Percentiles rank a stretch among this genome's conserved stretches.
Evolutionary conservation across 2,797 vertebrate species (phyloP).

Genomic region (Xerus rutilus): DNA sequence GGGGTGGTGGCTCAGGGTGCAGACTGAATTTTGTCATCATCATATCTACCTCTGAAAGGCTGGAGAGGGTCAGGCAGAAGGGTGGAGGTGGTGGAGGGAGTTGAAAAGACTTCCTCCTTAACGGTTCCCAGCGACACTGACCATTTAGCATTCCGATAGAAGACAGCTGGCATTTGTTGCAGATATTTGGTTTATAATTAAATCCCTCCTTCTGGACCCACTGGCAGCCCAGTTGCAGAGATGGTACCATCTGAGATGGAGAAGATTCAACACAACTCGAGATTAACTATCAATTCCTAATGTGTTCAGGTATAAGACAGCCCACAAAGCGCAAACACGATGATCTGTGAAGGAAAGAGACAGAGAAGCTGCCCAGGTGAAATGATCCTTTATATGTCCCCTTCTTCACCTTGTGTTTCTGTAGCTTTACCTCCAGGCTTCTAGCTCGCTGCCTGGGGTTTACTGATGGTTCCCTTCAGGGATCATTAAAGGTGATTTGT

Average conservation of each 20-base stretch:
- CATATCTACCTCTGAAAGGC: neutral
- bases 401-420: slow-evolving; percentile 52
- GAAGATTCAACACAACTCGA: neutral
- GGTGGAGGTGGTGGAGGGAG: neutral
- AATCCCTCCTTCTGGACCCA: slow-evolving; percentile 2
- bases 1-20: neutral
- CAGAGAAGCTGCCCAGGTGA: slow-evolving; percentile 57
- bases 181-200: neutral
- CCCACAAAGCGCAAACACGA: slow-evolving; percentile 65
- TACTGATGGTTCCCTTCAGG: slow-evolving; percentile 70
- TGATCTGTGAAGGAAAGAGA: slow-evolving; percentile 44
- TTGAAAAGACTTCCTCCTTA: neutral
- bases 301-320: neutral
- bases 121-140: neutral
- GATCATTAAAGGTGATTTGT: slow-evolving; percentile 83
- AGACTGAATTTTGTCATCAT: neutral
- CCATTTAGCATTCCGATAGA: neutral
- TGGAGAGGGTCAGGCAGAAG: neutral
- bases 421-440: slow-evolving; percentile 13
- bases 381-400: slow-evolving; percentile 78
- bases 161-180: neutral
- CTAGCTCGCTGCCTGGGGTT: slow-evolving; percentile 64
- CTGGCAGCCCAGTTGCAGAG: neutral
- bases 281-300: slow-evolving; percentile 66
- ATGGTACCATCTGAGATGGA: neutral